Base-by-base conservation (phyloP, 2,113 vertebrate genomes). In the Fulica atra region DNA sequence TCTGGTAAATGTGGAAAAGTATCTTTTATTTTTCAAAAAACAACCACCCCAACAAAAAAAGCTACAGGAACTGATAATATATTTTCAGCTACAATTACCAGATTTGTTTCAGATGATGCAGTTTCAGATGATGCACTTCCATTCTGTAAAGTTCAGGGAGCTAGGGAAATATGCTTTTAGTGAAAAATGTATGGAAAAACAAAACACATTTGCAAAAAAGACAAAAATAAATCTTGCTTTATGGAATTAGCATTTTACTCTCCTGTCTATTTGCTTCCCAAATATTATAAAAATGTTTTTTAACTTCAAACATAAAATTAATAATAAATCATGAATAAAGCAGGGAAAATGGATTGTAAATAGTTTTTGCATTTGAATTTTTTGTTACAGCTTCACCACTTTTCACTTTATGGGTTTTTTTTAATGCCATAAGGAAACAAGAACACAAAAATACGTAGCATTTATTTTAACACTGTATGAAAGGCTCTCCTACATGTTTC, bases 191-290 rank as follows among this genome's bases (percentile, higher is more conserved):
- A 44, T 25, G 85, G n/a, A 16, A 50, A 89, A 89, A 76, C 7
- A 40, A 74, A 69, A 59, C 16, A 38, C 9, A 60, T 87, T 79
- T 88, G 6, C 25, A 48, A 79, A 42, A 51, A 80, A 71, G 6
- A 71, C 10, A 4, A 57, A 73, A 5, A 56, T 68, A 63, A 23
- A 2, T 0, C 1, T 7, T 54, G 3, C 14, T 85, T 8, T 50
- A 16, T 59, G 28, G n/a, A 81, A 87, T 44, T 35, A 74, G 2
- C 81, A 69, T 80, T 83, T 93, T 57, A 19, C 15, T 81, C 16
- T 40, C 33, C 26, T 14, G 6, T 68, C 18, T 85, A 5, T 56
- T 85, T 56, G 4, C 3, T 76, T 89, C 10, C 20, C 14, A 59
- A 14, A 4, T 66, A 51, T 44, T 68, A 64, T 18, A 81, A 23